Percentiles rank a stretch among this genome's conserved stretches.
Evolutionary conservation across 2,888 invertebrate genomes (phyloP).

Genomic region (Dicyrtoma fusca): DNA sequence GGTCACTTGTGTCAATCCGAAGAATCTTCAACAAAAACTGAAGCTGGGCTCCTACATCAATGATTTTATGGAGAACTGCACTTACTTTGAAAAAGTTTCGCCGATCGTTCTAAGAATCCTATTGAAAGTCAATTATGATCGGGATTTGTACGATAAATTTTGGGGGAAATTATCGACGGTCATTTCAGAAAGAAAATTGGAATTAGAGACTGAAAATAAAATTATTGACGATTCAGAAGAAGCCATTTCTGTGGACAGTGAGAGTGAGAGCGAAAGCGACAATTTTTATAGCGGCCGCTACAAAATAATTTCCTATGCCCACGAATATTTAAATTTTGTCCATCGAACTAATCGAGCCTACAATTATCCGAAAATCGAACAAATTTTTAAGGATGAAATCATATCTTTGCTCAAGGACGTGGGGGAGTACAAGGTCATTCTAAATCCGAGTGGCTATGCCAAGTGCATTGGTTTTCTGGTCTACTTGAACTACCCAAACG

Average conservation of each 20-base stretch:
- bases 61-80: slow-evolving; percentile 1
- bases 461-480: not conserved
- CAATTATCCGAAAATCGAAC: not conserved
- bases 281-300: too few relatives aligned
- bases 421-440: not conserved
- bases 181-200: too few relatives aligned
- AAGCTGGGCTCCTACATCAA: not conserved
- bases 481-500: not conserved
- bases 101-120: not conserved
- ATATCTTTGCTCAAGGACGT: too few relatives aligned
- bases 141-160: not conserved
- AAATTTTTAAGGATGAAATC: too few relatives aligned
- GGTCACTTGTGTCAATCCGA: slow-evolving; percentile 40
- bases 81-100: not conserved
- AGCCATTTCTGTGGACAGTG: too few relatives aligned
- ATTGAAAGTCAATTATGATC: not conserved
- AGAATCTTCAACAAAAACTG: not conserved
- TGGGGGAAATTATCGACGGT: slow-evolving; percentile 21
- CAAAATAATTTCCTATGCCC: slow-evolving; percentile 37
- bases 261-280: too few relatives aligned
- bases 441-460: not conserved
- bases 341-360: not conserved
- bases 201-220: too few relatives aligned
- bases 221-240: too few relatives aligned
- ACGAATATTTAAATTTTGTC: slow-evolving; percentile 45